Conservation (phyloP, 2,888 invertebrate species). For the Vannuccia rotundouncinata region DNA sequence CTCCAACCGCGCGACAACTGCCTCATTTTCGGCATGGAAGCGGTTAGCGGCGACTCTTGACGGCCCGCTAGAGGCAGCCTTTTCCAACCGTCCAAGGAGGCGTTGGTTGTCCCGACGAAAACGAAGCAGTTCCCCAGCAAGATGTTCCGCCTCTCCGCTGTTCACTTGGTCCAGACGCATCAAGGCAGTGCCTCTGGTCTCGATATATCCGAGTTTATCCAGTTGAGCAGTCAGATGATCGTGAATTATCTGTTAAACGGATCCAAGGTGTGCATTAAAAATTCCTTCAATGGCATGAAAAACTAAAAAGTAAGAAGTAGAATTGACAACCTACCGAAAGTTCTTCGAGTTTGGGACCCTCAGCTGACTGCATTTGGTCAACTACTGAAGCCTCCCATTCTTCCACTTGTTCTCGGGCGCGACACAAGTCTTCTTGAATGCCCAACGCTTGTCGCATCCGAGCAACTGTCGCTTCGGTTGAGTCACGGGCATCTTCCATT, state of each 20-base stretch:
- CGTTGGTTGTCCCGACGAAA: neutral
- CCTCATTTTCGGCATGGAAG: neutral
- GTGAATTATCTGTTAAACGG: neutral
- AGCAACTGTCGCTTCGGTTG: neutral
- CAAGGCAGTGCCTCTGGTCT: neutral
- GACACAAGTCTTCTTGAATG: neutral
- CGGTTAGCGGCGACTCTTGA: neutral
- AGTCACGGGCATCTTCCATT: neutral
- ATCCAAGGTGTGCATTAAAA: neutral
- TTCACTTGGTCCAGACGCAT: neutral
- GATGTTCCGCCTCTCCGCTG: neutral
- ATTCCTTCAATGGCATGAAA: neutral
- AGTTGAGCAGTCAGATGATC: neutral
- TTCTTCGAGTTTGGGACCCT: neutral
- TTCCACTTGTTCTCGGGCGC: neutral
- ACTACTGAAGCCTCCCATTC: neutral
- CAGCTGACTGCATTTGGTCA: neutral
- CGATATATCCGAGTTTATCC: neutral
- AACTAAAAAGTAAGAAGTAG: neutral
- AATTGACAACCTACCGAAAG: neutral
- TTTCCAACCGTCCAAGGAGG: neutral
- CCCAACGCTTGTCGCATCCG: neutral
- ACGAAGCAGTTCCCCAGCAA: neutral
- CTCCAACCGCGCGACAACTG: neutral
- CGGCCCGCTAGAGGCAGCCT: neutral